Evolutionary conservation across 2,797 vertebrate genomes (phyloP).

Genomic region (Poecilia wingei): DNA sequence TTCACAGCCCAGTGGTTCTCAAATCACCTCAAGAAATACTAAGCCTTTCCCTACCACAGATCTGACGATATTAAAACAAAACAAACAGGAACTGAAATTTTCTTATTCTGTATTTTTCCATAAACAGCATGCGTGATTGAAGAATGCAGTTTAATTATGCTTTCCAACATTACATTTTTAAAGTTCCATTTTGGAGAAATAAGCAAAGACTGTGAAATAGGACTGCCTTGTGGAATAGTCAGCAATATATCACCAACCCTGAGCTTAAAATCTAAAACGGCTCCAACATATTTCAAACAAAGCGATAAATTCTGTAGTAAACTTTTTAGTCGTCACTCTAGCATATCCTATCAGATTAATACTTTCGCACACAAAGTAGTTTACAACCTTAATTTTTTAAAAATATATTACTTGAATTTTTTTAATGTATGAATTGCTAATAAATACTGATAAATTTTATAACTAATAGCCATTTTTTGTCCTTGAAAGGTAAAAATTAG

Average conservation of each 20-base stretch:
- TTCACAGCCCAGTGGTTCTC: neutral
- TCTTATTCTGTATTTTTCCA: neutral
- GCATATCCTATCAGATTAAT: neutral
- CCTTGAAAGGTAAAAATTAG: neutral
- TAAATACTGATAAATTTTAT: neutral
- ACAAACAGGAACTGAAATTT: neutral
- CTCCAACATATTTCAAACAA: neutral
- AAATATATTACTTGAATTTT: neutral
- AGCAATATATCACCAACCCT: neutral
- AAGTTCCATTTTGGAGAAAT: neutral
- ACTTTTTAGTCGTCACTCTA: neutral
- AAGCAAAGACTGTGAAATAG: neutral
- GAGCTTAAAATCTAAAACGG: neutral
- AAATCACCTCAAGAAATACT: neutral
- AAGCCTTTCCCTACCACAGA: neutral
- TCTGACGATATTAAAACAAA: neutral
- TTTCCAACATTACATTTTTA: neutral
- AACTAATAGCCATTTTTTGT: neutral
- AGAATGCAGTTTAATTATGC: neutral
- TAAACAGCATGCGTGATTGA: neutral
- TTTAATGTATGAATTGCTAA: neutral
- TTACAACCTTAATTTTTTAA: neutral
- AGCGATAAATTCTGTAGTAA: neutral
- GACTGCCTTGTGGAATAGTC: neutral
- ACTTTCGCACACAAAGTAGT: neutral